Evolutionary conservation across 2,888 invertebrate genomes (phyloP).

Genomic region (Hylaea fasciaria): DNA sequence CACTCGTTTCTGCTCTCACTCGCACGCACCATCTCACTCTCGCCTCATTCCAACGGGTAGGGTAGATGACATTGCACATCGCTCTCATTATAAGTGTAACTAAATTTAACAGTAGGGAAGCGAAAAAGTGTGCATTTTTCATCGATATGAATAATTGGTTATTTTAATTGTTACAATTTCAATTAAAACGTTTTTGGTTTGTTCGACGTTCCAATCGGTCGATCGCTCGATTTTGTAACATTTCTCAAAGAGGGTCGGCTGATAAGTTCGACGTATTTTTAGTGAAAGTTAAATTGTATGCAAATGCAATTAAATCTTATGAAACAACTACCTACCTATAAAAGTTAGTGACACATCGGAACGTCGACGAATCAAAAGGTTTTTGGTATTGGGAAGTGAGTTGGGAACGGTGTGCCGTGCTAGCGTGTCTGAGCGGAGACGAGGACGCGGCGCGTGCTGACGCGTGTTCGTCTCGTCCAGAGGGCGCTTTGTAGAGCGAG

Average conservation of each 20-base stretch:
- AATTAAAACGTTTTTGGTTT: neutral
- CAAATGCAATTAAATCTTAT: no score
- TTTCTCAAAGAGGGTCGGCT: neutral
- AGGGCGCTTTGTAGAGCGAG: conserved; percentile 66
- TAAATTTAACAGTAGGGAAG: conserved; percentile 4
- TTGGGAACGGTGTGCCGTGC: conserved; percentile 38
- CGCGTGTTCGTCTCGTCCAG: conserved; percentile 67
- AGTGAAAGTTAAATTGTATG: no score
- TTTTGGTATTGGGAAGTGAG: neutral
- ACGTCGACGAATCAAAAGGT: neutral
- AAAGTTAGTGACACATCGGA: no score
- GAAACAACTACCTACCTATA: no score
- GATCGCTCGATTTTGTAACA: no score
- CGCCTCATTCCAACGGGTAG: conserved; percentile 73
- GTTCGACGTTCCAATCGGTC: no score
- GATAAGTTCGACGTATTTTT: no score
- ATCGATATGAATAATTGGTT: no score
- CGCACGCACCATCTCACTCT: conserved; percentile 82
- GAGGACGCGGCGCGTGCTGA: conserved; percentile 51
- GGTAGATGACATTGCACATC: conserved; percentile 62
- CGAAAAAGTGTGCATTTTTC: neutral
- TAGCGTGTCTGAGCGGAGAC: conserved; percentile 43
- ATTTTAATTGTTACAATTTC: neutral
- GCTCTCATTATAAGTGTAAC: conserved; percentile 41
- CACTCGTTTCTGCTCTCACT: conserved; percentile 83